Conservation (phyloP, 1,140 invertebrate species). For the Drosophila pachea region DNA sequence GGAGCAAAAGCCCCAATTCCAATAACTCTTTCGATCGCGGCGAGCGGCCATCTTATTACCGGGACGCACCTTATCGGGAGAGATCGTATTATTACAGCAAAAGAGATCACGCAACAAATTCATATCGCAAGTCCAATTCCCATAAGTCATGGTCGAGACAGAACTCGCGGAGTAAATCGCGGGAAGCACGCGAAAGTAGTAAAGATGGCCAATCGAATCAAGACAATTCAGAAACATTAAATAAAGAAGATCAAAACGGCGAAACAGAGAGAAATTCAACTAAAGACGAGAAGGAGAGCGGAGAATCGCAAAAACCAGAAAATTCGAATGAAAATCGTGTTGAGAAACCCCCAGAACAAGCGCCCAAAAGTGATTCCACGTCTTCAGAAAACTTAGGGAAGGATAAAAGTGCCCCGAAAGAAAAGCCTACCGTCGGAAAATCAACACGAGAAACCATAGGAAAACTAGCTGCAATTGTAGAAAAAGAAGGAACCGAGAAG, state of each 20-base stretch:
- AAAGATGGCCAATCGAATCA: background rate
- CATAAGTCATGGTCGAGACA: background rate
- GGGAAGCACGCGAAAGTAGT: background rate
- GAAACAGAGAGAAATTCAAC: background rate
- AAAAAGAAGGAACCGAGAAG: background rate
- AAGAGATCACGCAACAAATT: background rate
- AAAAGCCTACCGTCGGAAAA: background rate
- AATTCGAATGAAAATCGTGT: background rate
- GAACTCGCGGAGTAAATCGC: background rate
- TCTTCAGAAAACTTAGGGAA: too few relatives aligned
- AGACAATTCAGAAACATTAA: background rate
- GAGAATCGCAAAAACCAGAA: background rate
- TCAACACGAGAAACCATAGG: background rate
- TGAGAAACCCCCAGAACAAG: background rate
- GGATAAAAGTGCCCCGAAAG: too few relatives aligned
- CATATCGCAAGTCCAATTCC: background rate
- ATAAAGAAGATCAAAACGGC: background rate
- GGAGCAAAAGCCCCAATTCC: constrained; percentile 4
- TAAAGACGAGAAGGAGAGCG: background rate
- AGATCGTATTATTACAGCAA: constrained; percentile 13
- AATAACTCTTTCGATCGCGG: background rate
- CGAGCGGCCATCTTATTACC: background rate
- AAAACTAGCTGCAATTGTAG: too few relatives aligned
- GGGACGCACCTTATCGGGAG: background rate
- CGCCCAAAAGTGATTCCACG: background rate